A percentile compares a stretch with the other conserved stretches of the same genome.
Evolutionary conservation across 2,113 vertebrate genomes (phyloP).

Genomic region (Thamnophis sirtalis): DNA sequence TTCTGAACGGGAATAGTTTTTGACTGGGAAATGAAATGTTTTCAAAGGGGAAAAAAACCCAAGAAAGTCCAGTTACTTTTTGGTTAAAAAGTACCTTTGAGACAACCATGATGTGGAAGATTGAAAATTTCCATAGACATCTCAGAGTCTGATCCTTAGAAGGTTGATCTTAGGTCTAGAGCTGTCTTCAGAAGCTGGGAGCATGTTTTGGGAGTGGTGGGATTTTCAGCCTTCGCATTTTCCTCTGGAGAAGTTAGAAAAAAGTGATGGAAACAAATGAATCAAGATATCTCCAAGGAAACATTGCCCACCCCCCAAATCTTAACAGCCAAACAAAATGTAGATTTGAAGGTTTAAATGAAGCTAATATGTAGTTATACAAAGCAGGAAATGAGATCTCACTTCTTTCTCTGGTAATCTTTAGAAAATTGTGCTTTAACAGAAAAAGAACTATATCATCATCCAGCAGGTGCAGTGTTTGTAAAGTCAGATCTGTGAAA

Average conservation of each 20-base stretch:
- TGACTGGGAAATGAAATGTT: no score
- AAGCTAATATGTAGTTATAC: not conserved
- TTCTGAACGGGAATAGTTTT: no score
- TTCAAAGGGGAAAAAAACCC: no score
- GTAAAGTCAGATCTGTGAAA: not conserved
- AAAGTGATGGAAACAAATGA: not conserved
- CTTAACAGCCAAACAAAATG: not conserved
- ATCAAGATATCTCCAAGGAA: not conserved
- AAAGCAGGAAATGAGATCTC: not conserved
- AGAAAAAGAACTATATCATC: not conserved
- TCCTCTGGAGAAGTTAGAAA: not conserved
- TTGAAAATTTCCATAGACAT: not conserved
- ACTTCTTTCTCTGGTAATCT: not conserved
- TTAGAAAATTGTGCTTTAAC: not conserved
- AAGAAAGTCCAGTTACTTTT: no score
- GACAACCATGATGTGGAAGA: not conserved
- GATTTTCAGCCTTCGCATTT: not conserved
- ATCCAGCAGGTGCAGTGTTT: not conserved
- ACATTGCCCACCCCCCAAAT: not conserved
- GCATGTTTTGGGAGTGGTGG: not conserved
- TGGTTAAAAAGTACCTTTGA: not conserved
- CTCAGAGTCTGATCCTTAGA: not conserved
- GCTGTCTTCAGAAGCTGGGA: not conserved
- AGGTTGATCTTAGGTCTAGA: not conserved
- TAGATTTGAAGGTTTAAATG: not conserved